Conservation (phyloP, 1,140 invertebrate species). For the Drosophila mojavensis region DNA sequence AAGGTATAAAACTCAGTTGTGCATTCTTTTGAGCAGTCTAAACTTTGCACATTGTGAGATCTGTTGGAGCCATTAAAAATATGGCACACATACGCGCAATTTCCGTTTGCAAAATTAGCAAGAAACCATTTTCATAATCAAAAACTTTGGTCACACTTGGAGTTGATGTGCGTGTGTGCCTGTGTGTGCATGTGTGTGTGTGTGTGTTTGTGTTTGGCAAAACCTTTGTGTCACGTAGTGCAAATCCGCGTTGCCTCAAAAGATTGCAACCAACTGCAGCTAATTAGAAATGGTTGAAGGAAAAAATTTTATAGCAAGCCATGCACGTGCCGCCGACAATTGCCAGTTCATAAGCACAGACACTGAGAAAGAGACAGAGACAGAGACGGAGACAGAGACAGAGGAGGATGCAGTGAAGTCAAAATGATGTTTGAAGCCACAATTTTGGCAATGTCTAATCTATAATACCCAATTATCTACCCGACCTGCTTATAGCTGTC, state of each 20-base stretch:
- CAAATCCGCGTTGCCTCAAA: constrained; percentile 21
- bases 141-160: constrained; percentile 11
- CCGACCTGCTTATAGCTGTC: constrained; percentile 26
- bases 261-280: constrained; percentile 42
- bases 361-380: too few species aligned
- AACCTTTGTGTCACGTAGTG: constrained; percentile 34
- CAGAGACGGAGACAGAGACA: too few species aligned
- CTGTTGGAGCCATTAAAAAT: constrained; percentile 11
- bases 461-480: constrained; percentile 27
- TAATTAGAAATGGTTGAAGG: constrained; percentile 44
- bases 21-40: constrained; percentile 1
- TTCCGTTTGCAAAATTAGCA: constrained; percentile 27
- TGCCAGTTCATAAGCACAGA: constrained; percentile 14
- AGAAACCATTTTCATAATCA: constrained; percentile 29
- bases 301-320: constrained; percentile 45
- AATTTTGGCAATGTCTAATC: constrained; percentile 16
- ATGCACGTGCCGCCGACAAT: constrained; percentile 40
- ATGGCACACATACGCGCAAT: constrained; percentile 25
- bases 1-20: not conserved
- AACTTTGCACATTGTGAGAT: not conserved
- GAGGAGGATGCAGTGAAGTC: not conserved
- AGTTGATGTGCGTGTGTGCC: not conserved
- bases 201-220: constrained; percentile 2
- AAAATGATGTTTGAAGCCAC: not conserved
- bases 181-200: not conserved